A percentile compares a stretch with the other conserved stretches of the same genome.
Evolutionary conservation across 2,888 invertebrate species (phyloP).

Genomic region (Protonemura montana): DNA sequence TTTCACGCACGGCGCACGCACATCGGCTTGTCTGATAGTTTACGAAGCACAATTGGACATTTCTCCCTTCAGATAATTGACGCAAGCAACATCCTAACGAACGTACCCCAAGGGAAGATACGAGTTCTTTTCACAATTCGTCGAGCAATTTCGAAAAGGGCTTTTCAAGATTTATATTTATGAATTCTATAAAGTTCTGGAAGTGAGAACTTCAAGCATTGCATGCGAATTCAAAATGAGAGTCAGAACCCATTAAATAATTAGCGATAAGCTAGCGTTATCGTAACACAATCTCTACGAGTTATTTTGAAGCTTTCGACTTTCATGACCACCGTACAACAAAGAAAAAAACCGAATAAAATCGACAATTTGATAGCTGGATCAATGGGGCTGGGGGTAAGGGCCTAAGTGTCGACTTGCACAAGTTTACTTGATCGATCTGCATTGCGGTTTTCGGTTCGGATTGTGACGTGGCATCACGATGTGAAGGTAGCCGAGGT

Average conservation of each 20-base stretch:
- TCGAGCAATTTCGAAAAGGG: not conserved
- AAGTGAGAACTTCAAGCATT: not conserved
- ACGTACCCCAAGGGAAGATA: not conserved
- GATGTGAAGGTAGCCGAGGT: not conserved
- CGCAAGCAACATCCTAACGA: not conserved
- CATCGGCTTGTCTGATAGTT: not conserved
- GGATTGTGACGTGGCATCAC: not conserved
- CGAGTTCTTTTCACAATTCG: not conserved
- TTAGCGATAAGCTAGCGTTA: not conserved
- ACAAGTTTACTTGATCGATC: not conserved
- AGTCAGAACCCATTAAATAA: not conserved
- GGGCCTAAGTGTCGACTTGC: not conserved
- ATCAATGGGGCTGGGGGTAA: not conserved
- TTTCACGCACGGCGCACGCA: not conserved
- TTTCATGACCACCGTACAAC: not conserved
- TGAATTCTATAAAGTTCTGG: not conserved
- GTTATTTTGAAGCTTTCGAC: not conserved
- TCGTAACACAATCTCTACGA: not conserved
- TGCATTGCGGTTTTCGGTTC: not conserved
- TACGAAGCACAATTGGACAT: not conserved
- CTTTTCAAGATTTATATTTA: not conserved
- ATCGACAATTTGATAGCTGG: not conserved
- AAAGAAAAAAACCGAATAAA: not conserved
- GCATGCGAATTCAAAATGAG: not conserved
- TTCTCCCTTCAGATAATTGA: conserved; percentile 2